Base-by-base conservation (phyloP, 2,888 invertebrate species). In the Ophion obscuratus region DNA sequence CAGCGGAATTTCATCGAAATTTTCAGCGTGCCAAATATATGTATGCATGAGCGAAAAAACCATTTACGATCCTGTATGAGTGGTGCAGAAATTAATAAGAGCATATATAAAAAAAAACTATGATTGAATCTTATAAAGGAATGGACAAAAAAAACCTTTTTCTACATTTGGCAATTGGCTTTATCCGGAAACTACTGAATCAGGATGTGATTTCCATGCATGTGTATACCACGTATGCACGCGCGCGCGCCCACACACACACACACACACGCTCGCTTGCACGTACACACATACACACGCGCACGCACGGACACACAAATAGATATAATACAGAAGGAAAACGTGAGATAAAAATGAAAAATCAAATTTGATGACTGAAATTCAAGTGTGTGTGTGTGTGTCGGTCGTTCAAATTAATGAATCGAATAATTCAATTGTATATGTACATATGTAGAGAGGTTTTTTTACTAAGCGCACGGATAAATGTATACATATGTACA, bases 351-450 rank as follows among this genome's bases (percentile, higher is more conserved):
- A 83, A 82, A 81, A 76, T 76, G 67, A 61, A 74, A 27, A 71
- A 64, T 75, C 74, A 73, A 20, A 81, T 53, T 53, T 14, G 61
- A 86, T 73, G 59, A 64, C 62, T 77, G 86, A 88, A 91, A 40
- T 74, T 81, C 78, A 87, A 89, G 88, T 87, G 88, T 87, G 87
- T 88, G 87, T 87, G 84, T 81, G 73, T 44, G 40, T 53, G 14
- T 53, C 53, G 53, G 3, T 53, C 53, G 17, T 53, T 53, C 6
- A 75, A 85, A 83, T 84, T 84, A 77, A 64, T 76, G 82, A 70
- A 76, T 84, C 83, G 80, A 68, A 85, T 64, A 24, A 81, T 66
- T 66, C 40, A 27, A 14, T 53, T 47, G 85, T 81, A 81, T 85
- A 87, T 81, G 79, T 79, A 77, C 81, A 82, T 86, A 81, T 27